Conservation (phyloP, 2,113 vertebrate species). For the Octodon degus region DNA sequence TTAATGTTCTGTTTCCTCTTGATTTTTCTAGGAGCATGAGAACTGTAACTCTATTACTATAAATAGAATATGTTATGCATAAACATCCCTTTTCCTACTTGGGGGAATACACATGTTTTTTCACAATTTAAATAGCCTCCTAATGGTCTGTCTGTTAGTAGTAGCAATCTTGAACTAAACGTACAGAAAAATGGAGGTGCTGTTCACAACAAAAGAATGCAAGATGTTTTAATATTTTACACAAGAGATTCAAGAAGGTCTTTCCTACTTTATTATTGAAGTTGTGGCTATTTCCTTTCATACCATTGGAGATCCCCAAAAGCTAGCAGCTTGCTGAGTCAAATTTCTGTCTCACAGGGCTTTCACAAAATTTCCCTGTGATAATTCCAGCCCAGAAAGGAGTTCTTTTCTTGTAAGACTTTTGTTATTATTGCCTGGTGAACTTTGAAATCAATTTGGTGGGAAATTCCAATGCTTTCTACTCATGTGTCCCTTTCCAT, state of each 20-base stretch:
- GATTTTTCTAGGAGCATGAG: slow-evolving; percentile 44
- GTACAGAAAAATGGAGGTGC: not conserved
- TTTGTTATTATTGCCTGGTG: slow-evolving; percentile 43
- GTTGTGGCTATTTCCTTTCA: not conserved
- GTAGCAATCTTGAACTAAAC: not conserved
- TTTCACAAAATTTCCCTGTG: slow-evolving; percentile 22
- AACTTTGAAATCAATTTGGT: slow-evolving; percentile 55
- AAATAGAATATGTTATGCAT: not conserved
- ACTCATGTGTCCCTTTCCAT: not conserved
- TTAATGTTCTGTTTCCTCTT: slow-evolving; percentile 27
- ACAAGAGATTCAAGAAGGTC: not conserved
- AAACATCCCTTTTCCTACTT: not conserved
- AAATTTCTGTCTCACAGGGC: slow-evolving; percentile 3
- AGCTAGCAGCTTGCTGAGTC: slow-evolving; percentile 14
- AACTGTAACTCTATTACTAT: not conserved
- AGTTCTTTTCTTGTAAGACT: slow-evolving; percentile 38
- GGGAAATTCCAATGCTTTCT: slow-evolving; percentile 46
- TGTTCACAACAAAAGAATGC: not conserved
- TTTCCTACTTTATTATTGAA: slow-evolving; percentile 50
- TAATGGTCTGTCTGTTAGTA: not conserved
- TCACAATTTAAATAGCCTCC: slow-evolving; percentile 35
- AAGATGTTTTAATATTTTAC: slow-evolving; percentile 36
- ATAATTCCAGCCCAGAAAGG: slow-evolving; percentile 48
- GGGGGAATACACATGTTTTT: not conserved
- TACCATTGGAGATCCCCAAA: slow-evolving; percentile 36